Conservation (phyloP, 35 echinoderm and acorn worm species). For the Anneissia japonica region DNA sequence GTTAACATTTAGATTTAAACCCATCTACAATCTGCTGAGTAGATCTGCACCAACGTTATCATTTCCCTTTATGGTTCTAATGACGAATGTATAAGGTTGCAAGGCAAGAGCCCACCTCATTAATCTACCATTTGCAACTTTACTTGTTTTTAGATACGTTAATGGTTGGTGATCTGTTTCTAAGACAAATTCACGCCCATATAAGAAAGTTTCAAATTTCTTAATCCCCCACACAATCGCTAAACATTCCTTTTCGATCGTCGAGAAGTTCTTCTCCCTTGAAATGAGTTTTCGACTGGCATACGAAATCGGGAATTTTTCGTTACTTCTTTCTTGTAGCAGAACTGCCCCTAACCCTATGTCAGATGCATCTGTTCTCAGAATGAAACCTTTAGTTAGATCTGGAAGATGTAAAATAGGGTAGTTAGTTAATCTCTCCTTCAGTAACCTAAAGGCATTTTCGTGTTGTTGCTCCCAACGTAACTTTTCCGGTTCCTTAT, state of each 20-base stretch:
- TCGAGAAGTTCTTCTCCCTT: not conserved
- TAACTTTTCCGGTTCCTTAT: not conserved
- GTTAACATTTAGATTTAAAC: too few species aligned
- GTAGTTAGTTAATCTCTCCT: not conserved
- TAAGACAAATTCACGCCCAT: conserved; percentile 18
- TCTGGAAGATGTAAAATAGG: conserved; percentile 17
- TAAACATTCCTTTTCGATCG: not conserved
- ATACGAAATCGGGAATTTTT: conserved; percentile 2
- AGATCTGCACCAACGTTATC: conserved; percentile 25
- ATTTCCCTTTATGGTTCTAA: conserved; percentile 11
- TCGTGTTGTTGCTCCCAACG: conserved; percentile 17
- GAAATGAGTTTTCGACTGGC: conserved; percentile 18
- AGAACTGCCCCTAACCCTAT: conserved; percentile 27
- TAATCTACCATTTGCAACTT: conserved; percentile 2
- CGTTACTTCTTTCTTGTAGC: conserved; percentile 6
- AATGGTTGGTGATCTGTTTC: conserved; percentile 38
- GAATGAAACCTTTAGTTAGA: conserved; percentile 2
- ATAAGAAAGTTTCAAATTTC: conserved; percentile 20
- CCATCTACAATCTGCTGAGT: conserved; percentile 23
- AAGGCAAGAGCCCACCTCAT: conserved; percentile 28
- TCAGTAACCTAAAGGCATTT: conserved; percentile 7
- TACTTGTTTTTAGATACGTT: not conserved
- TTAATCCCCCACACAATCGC: conserved; percentile 14
- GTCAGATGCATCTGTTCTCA: conserved; percentile 9
- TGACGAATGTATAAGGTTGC: conserved; percentile 11